Conservation (phyloP, 2,113 vertebrate species). For the Prochilodus magdalenae region DNA sequence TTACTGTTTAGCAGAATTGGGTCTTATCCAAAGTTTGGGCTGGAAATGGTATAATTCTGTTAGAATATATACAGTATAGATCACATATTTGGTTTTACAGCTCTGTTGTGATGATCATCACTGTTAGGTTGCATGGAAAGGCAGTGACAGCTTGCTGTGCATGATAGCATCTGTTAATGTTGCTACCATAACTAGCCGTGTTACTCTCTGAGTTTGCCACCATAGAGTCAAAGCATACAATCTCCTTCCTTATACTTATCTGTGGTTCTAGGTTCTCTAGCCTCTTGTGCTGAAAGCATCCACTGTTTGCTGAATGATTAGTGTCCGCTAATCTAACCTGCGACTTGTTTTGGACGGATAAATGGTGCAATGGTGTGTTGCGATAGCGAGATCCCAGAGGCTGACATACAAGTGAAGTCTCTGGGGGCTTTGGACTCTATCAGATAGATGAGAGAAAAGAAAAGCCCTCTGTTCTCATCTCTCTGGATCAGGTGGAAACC, state of each 20-base stretch:
- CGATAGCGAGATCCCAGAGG: conserved; percentile 9
- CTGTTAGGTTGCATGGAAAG: neutral
- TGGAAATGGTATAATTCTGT: neutral
- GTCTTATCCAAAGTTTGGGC: neutral
- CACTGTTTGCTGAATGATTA: conserved; percentile 7
- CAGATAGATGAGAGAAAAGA: neutral
- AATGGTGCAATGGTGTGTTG: neutral
- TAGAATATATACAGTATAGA: neutral
- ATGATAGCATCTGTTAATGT: neutral
- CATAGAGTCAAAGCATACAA: neutral
- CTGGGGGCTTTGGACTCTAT: conserved; percentile 12
- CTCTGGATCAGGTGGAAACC: neutral
- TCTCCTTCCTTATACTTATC: neutral
- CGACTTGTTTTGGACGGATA: conserved; percentile 13
- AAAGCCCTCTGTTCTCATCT: neutral
- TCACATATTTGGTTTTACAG: neutral
- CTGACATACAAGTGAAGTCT: conserved; percentile 24
- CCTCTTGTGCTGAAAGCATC: neutral
- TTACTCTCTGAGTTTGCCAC: neutral
- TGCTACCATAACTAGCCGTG: neutral
- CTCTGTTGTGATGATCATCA: neutral
- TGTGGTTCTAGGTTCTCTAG: neutral
- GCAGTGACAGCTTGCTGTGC: neutral
- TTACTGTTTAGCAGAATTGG: neutral
- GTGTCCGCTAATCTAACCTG: neutral